phyloP scores from a whole-genome alignment of 2,113 vertebrate species.

The Apaloderma vittatum region DNA sequence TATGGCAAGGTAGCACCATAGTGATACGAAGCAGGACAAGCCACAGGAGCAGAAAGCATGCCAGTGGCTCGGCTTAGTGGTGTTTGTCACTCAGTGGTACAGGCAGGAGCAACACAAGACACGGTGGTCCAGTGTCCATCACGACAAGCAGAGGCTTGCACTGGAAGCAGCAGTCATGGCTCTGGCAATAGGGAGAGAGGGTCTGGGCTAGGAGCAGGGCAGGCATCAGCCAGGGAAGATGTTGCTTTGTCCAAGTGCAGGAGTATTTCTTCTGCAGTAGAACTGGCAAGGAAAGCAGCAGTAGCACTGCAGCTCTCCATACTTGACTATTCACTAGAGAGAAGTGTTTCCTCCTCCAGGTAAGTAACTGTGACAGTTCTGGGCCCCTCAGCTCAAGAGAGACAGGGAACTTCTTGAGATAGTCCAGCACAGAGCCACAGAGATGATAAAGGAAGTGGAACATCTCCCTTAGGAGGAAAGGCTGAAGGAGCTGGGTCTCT shows the following conservation, averaged over 20 bases:
- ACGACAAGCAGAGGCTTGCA: not conserved
- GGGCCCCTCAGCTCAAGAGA: no score
- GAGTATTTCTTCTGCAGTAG: not conserved
- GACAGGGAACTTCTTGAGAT: no score
- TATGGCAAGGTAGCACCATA: accelerated
- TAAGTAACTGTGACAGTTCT: no score
- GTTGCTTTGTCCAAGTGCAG: not conserved
- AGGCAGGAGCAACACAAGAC: not conserved
- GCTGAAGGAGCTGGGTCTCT: no score
- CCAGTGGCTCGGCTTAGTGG: not conserved
- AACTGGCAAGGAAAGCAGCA: not conserved
- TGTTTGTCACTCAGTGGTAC: not conserved
- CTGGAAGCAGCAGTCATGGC: not conserved
- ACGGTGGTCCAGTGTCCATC: not conserved
- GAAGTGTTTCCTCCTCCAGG: not conserved
- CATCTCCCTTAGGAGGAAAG: no score
- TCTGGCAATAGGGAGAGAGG: not conserved
- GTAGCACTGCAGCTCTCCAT: not conserved
- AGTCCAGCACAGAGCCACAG: no score
- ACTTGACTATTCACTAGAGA: not conserved
- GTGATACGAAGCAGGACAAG: not conserved
- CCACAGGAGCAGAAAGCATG: accelerated
- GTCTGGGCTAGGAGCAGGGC: not conserved
- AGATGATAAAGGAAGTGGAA: no score
- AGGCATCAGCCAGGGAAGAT: not conserved